Percentiles rank a stretch among this genome's conserved stretches.
Conservation (phyloP, 1,140 invertebrate species). For the Frieseomelitta varia region DNA sequence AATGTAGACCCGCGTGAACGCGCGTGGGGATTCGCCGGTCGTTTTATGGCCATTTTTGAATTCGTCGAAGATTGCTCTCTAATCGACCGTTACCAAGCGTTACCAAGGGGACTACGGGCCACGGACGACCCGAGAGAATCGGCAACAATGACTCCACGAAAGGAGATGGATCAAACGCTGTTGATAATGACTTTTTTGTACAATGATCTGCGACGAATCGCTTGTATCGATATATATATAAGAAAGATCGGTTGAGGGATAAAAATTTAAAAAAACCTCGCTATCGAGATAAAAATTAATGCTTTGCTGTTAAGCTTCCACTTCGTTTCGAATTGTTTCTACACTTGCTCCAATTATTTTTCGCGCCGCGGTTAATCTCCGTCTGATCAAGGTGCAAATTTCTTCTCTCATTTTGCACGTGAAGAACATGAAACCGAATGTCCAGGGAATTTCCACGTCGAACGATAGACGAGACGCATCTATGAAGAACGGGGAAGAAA, state of each 20-base stretch:
- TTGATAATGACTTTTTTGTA: neutral
- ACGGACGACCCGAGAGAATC: neutral
- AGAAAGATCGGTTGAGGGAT: too few species aligned
- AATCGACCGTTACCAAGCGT: slow-evolving; percentile 17
- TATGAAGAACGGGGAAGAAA: neutral
- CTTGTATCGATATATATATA: too few species aligned
- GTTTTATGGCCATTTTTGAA: slow-evolving; percentile 60
- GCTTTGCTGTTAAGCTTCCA: too few species aligned
- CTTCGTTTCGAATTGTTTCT: too few species aligned
- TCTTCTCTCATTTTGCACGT: too few species aligned
- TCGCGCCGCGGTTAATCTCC: too few species aligned
- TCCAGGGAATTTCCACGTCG: neutral
- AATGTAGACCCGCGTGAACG: slow-evolving; percentile 72
- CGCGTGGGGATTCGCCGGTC: slow-evolving; percentile 46
- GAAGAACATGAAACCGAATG: too few species aligned
- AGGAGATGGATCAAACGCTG: neutral
- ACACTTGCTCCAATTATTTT: too few species aligned
- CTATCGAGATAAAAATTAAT: too few species aligned
- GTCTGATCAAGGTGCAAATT: too few species aligned
- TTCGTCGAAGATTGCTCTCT: slow-evolving; percentile 38
- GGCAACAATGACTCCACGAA: neutral
- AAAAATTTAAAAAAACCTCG: too few species aligned
- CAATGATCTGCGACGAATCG: too few species aligned
- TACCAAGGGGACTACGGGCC: neutral
- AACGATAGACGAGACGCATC: neutral